These are phyloP conservation scores for Notechis scutatus DNA, from an alignment of 2,113 vertebrate genomes.

Conservation along the genomic window DNA sequence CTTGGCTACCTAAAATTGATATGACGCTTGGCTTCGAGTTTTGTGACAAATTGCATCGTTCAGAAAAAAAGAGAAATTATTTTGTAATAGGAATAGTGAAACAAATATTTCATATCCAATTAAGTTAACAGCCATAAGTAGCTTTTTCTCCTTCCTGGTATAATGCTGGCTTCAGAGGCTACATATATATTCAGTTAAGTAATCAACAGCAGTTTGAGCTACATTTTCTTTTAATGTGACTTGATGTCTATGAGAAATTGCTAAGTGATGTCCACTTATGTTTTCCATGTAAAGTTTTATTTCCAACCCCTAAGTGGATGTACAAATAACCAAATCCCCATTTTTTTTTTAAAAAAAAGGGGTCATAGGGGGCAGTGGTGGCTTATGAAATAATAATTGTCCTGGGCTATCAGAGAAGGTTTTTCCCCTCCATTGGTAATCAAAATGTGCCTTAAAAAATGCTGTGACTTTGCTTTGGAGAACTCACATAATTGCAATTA, in stretches of 20 bases:
- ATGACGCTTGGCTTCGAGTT: constrained; percentile 7
- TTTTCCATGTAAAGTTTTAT: neutral
- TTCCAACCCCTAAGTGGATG: neutral
- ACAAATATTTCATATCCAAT: constrained; percentile 18
- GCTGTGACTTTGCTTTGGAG: neutral
- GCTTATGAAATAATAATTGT: neutral
- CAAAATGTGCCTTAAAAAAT: neutral
- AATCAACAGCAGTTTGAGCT: neutral
- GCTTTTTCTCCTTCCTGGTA: neutral
- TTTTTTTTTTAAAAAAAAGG: neutral
- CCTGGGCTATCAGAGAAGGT: neutral
- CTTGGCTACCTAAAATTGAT: neutral
- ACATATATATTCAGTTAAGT: neutral
- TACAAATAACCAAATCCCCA: neutral
- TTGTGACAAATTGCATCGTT: constrained; percentile 3
- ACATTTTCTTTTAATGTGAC: neutral
- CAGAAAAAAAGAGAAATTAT: neutral
- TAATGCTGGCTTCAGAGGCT: neutral
- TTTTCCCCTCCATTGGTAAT: neutral
- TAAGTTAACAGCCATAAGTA: constrained; percentile 20
- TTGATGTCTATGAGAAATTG: neutral
- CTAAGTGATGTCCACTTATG: neutral
- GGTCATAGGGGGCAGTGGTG: neutral
- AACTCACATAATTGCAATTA: neutral
- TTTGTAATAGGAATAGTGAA: constrained; percentile 1